Evolutionary conservation across 30 jellyfish, hydroid and myxozoan species (phyloP), one percentile per base, ranked within the genome.

Genomic region (Cassiopea andromeda): DNA sequence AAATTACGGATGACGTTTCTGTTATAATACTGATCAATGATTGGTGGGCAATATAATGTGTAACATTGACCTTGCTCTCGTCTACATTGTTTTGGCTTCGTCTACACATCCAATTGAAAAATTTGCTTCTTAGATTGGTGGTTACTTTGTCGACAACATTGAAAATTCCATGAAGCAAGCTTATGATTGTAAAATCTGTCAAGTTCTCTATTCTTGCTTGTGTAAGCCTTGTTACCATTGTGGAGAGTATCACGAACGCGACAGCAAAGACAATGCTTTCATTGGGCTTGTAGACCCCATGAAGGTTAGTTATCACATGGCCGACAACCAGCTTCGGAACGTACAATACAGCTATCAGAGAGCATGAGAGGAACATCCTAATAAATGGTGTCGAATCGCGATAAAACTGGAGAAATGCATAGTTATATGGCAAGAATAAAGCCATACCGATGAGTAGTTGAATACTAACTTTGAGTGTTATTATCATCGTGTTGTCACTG

Each of bases 131-230:
- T 44, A 81, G 15, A 1, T 81, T 81, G 60, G 44, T n/a, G 54
- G 70, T 45, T 10, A 81, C 73, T 66, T 81, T 81, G 46, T 81
- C 90, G 38, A 81, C 15, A 7, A 81, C 82, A 49, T 64, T 66
- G 10, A 81, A 73, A 17, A 66, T 44, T 43, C 90, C 82, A 61
- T 81, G 90, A 50, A 66, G 82, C 48, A 81, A 14, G 73, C 90
- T 81, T 70, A 81, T 66, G 44, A 66, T 49, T 10, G 67, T 69
- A 48, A 81, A 81, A 7, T 49, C 5, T 49, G 19, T 50, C 44
- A 64, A 67, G 48, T 48, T 81, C 68, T 81, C 90, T 50, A 54
- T 81, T 46, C 70, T 81, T 8, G 90, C 90, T 48, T 81, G 90
- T 44, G 73, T 73, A 43, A 81, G 67, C 17, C 90, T 68, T 44